These are phyloP conservation scores for Achroia grisella DNA, from an alignment of 1,140 invertebrate species.

Conservation along the genomic window DNA sequence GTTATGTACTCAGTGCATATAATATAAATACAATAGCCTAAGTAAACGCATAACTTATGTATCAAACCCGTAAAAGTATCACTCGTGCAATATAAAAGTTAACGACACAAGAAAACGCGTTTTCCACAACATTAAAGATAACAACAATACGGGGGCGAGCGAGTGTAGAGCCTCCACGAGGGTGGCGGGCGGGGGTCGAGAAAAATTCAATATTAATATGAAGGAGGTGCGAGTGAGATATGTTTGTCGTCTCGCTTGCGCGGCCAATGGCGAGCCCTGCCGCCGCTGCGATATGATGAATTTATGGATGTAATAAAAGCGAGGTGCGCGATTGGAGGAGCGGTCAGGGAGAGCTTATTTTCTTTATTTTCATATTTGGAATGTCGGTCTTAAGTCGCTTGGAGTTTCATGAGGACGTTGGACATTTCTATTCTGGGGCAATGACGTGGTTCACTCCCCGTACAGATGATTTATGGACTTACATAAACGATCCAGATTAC, in stretches of 20 bases:
- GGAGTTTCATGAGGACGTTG: constrained; percentile 17
- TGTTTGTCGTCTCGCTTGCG: constrained; percentile 53
- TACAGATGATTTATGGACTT: constrained; percentile 1
- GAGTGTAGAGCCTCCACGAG: constrained; percentile 66
- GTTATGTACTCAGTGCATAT: no score
- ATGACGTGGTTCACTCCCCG: not conserved
- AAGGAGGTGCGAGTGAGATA: constrained; percentile 73
- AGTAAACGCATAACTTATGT: constrained; percentile 57
- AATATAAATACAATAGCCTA: not conserved
- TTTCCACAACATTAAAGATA: constrained; percentile 74
- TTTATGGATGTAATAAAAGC: constrained; percentile 79
- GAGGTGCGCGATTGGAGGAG: constrained; percentile 73
- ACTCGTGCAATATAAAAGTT: constrained; percentile 74
- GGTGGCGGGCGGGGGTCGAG: constrained; percentile 66
- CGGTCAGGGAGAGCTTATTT: constrained; percentile 64
- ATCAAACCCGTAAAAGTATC: constrained; percentile 69
- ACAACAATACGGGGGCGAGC: constrained; percentile 71
- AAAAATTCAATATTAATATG: constrained; percentile 79
- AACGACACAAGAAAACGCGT: constrained; percentile 74
- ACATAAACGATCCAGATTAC: not conserved
- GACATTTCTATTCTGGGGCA: constrained; percentile 27
- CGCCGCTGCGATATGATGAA: constrained; percentile 74
- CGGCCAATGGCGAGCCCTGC: constrained; percentile 72
- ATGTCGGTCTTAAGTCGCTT: constrained; percentile 54
- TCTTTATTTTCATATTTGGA: constrained; percentile 72